Conservation (phyloP, 2,888 invertebrate species). For the Chaetoderma sp. region DNA sequence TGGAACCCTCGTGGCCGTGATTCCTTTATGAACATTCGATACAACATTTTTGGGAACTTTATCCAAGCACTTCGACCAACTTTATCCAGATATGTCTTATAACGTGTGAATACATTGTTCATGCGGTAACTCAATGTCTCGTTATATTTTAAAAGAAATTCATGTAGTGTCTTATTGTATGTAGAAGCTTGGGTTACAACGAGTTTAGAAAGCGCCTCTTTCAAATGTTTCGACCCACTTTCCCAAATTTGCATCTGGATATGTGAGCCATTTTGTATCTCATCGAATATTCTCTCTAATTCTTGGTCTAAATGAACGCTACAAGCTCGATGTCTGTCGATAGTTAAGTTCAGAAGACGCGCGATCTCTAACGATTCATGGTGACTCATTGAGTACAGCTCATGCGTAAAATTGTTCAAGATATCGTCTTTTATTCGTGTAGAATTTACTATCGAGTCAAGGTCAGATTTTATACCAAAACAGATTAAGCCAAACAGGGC, state of each 20-base stretch:
- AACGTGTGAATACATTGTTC: slow-evolving; percentile 43
- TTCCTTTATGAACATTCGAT: slow-evolving; percentile 29
- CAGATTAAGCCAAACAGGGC: slow-evolving; percentile 55
- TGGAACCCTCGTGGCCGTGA: slow-evolving; percentile 33
- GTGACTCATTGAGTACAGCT: slow-evolving; percentile 40
- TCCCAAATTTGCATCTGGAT: slow-evolving; percentile 19
- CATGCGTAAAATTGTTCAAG: slow-evolving; percentile 43
- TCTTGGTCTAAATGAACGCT: slow-evolving; percentile 46
- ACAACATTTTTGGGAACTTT: slow-evolving; percentile 54
- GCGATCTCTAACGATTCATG: slow-evolving; percentile 48
- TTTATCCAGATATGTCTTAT: slow-evolving; percentile 49
- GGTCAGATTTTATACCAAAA: slow-evolving; percentile 43
- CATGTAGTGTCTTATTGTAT: slow-evolving; percentile 41
- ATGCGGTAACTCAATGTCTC: slow-evolving; percentile 46
- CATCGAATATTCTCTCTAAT: slow-evolving; percentile 36
- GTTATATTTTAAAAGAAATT: slow-evolving; percentile 50
- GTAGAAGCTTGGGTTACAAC: slow-evolving; percentile 32
- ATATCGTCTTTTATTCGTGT: slow-evolving; percentile 49
- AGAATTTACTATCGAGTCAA: slow-evolving; percentile 42
- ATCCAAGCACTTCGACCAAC: slow-evolving; percentile 59
- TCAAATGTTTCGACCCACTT: slow-evolving; percentile 34
- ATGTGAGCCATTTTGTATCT: neutral
- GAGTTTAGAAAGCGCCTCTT: slow-evolving; percentile 40
- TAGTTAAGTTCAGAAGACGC: slow-evolving; percentile 41
- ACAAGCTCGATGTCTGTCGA: slow-evolving; percentile 50